Conservation (phyloP, 2,888 invertebrate genomes). For the Abrostola tripartita region DNA sequence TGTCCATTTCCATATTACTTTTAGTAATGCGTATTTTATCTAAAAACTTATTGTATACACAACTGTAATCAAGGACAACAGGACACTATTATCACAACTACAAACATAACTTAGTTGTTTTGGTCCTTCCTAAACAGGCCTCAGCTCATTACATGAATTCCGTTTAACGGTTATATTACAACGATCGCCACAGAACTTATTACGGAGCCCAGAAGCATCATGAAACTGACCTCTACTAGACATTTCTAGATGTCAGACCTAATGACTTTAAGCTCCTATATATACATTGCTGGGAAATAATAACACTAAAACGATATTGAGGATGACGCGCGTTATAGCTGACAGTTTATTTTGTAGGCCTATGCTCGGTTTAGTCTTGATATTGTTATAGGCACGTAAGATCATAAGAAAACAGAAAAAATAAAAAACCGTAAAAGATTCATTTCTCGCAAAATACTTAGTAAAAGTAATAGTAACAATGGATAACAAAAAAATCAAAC, state of each 20-base stretch:
- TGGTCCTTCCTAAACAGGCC: slow-evolving; percentile 17
- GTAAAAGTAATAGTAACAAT: no score
- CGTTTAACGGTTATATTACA: slow-evolving; percentile 25
- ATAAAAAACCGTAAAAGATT: no score
- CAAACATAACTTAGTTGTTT: slow-evolving; percentile 5
- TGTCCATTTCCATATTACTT: no score
- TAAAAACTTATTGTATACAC: no score
- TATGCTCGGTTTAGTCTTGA: no score
- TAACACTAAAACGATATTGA: not conserved
- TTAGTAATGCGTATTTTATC: no score
- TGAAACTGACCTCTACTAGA: slow-evolving; percentile 22
- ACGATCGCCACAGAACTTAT: slow-evolving; percentile 24
- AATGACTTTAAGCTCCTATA: slow-evolving; percentile 17
- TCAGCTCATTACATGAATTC: slow-evolving; percentile 22
- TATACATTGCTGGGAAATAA: not conserved
- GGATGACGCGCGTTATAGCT: not conserved
- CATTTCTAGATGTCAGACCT: not conserved
- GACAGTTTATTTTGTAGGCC: not conserved
- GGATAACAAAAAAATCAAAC: no score
- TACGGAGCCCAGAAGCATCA: slow-evolving; percentile 12
- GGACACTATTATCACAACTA: slow-evolving; percentile 2
- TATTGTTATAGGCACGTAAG: no score
- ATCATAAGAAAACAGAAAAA: no score
- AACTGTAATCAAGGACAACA: no score
- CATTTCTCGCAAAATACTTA: no score